Percentiles rank a stretch among this genome's conserved stretches.
Evolutionary conservation across 1,140 invertebrate species (phyloP).

Genomic region (Drosophila bipectinata): DNA sequence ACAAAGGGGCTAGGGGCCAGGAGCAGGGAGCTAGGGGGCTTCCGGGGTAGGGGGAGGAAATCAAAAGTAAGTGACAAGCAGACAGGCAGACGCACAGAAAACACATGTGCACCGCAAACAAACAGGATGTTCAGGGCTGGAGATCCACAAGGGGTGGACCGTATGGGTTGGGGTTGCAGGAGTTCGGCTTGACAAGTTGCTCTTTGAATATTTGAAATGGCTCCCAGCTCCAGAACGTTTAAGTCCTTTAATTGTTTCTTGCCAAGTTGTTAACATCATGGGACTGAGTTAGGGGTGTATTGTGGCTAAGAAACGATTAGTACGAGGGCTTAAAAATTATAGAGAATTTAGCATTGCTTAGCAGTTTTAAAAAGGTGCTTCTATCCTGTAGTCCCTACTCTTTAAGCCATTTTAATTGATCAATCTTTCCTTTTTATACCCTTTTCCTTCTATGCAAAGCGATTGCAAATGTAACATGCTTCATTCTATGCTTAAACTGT

Average conservation of each 20-base stretch:
- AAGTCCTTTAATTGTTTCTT: constrained; percentile 71
- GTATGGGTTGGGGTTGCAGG: constrained; percentile 1
- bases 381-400: neutral
- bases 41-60: constrained; percentile 55
- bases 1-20: constrained; percentile 4
- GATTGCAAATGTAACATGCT: constrained; percentile 12
- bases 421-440: neutral
- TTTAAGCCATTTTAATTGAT: neutral
- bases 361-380: neutral
- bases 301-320: neutral
- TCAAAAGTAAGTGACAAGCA: constrained; percentile 80
- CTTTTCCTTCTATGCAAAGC: neutral
- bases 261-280: constrained; percentile 41
- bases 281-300: constrained; percentile 1
- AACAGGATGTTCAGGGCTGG: constrained; percentile 47
- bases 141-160: neutral
- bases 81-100: constrained; percentile 78
- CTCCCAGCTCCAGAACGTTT: constrained; percentile 36
- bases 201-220: constrained; percentile 67
- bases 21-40: neutral
- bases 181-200: constrained; percentile 55
- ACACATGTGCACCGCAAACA: constrained; percentile 78
- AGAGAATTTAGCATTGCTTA: too few species aligned
- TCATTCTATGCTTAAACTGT: constrained; percentile 34
- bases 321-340: too few species aligned